Conservation (phyloP, 1,140 invertebrate species). For the Aphaenogaster rudis region DNA sequence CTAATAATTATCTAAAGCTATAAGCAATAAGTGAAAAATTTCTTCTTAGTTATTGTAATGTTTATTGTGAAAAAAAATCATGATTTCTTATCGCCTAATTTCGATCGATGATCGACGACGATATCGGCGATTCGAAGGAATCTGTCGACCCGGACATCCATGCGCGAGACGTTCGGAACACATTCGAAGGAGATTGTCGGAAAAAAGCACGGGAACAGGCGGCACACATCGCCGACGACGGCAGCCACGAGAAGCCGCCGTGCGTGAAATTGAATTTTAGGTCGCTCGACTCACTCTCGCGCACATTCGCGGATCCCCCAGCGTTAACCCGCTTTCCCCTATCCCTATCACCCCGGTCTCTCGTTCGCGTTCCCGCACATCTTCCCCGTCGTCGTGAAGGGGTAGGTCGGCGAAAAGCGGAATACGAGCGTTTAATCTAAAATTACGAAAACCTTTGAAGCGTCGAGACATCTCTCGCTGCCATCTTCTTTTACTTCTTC, state of each 20-base stretch:
- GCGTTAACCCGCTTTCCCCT: slow-evolving; percentile 4
- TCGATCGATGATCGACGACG: not conserved
- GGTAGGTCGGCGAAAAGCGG: slow-evolving; percentile 9
- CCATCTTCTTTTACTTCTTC: slow-evolving; percentile 22
- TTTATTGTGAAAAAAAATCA: slow-evolving; percentile 6
- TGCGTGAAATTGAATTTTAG: slow-evolving; percentile 80
- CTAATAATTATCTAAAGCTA: not conserved
- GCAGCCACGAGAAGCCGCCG: slow-evolving; percentile 69
- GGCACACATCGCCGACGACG: slow-evolving; percentile 39
- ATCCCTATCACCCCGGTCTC: not conserved
- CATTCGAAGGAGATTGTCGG: slow-evolving; percentile 10
- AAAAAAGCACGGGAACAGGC: not conserved
- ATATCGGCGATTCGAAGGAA: not conserved
- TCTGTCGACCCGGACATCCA: not conserved
- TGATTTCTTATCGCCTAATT: not conserved
- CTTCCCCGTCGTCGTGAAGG: too few species aligned
- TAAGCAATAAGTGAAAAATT: not conserved
- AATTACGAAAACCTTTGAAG: slow-evolving; percentile 45
- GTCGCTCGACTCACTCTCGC: slow-evolving; percentile 54
- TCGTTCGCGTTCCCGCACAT: not conserved
- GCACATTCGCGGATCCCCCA: slow-evolving; percentile 2
- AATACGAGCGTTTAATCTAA: slow-evolving; percentile 47
- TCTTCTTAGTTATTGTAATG: not conserved
- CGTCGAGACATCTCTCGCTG: slow-evolving; percentile 10
- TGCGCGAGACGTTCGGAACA: not conserved